These are phyloP conservation scores for Knipowitschia caucasica DNA, from an alignment of 2,797 vertebrate species.

Conservation along the genomic window DNA sequence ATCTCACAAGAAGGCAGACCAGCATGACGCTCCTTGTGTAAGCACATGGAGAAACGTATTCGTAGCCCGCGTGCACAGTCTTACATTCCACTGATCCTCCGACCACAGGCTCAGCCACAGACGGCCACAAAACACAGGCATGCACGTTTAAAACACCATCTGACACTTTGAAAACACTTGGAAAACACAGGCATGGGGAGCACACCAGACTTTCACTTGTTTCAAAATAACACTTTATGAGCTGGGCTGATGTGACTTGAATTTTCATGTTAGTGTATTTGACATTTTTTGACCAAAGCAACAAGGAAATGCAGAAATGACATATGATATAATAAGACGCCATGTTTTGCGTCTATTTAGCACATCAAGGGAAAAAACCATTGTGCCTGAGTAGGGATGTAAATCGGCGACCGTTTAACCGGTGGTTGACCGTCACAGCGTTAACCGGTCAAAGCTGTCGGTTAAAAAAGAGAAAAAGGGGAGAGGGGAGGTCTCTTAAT, in stretches of 20 bases:
- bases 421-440: too few relatives aligned
- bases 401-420: too few relatives aligned
- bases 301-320: not conserved
- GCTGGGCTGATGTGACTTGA: constrained; percentile 38
- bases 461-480: too few relatives aligned
- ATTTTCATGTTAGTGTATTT: not conserved
- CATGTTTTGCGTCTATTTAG: too few relatives aligned
- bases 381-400: too few relatives aligned
- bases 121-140: constrained; percentile 35
- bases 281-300: constrained; percentile 10
- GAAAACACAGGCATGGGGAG: constrained; percentile 21
- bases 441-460: too few relatives aligned
- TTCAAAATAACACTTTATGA: constrained; percentile 49
- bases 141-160: constrained; percentile 15
- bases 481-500: too few relatives aligned
- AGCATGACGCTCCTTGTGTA: constrained; percentile 1
- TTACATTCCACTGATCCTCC: constrained; percentile 12
- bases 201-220: constrained; percentile 32
- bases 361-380: too few relatives aligned
- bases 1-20: constrained; percentile 7
- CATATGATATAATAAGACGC: too few relatives aligned
- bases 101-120: constrained; percentile 24
- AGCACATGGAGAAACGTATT: constrained; percentile 20
- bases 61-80: constrained; percentile 2
- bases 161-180: constrained; percentile 11